Evolutionary conservation across 2,888 invertebrate species (phyloP), one percentile per base, ranked within the genome.

Genomic region (Idaea biselata): DNA sequence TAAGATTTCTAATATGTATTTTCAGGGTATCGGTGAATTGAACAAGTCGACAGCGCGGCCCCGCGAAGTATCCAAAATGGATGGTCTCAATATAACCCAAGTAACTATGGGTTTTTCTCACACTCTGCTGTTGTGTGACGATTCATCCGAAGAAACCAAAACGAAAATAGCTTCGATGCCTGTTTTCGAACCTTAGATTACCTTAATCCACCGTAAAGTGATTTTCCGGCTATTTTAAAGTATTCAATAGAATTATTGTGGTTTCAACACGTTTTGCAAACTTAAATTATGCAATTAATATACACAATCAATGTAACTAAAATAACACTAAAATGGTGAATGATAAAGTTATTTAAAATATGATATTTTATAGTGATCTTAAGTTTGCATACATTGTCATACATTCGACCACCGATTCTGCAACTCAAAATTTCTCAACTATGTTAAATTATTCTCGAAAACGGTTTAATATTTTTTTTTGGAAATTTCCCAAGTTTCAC

Each of bases 61-160:
- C 18, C 96, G 97, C 87, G 98, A 98, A 91, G 97, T 98, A 73
- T 94, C 93, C 60, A 94, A 94, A 66, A 93, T 96, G 89, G 95
- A 95, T 62, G 96, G 96, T 53, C 89, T 97, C 65, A 95, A 96
- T 86, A 94, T 97, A 69, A 94, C 95, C 58, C 94, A 95, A 69
- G 94, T 98, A 55, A 89, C 96, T 1, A 97, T 97, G 95, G 98
- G 98, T 3, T 95, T 95, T 78, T 97, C 97, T 4, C 98, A 98
- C 87, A 96, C 97, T 1, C 87, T 97, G 74, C 86, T 97, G 6
- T 80, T 94, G 17, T 91, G 92, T 65, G 93, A 94, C 67, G 93
- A 94, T 55, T 80, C 93, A 8, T 72, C 89, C 6, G 94, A 94
- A 32, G 88, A 88, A 59, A 93, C 93, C 6, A 93, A 93, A 71